phyloP scores from a whole-genome alignment of 1,140 invertebrate species.

The Triops cancriformis region DNA sequence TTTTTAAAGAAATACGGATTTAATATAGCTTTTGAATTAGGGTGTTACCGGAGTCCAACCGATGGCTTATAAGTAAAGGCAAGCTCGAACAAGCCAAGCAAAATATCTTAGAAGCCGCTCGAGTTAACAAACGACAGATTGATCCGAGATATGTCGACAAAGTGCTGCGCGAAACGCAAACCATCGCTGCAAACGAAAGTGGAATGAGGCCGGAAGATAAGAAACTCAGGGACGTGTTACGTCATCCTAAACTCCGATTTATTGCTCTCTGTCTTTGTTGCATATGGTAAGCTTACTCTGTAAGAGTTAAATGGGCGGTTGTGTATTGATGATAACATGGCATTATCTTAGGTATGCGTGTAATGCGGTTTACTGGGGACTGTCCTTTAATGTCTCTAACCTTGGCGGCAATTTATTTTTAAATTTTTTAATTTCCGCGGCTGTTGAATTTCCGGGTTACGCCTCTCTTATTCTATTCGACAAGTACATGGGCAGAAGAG shows the following conservation, averaged over 20 bases:
- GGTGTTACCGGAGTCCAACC: slow-evolving; percentile 40
- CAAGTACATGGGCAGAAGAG: slow-evolving; percentile 24
- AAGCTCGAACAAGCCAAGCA: slow-evolving; percentile 36
- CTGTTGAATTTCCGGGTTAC: neutral
- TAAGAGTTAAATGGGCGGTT: neutral
- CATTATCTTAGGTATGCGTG: neutral
- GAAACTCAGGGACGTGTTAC: neutral
- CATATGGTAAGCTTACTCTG: neutral
- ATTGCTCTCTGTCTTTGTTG: neutral
- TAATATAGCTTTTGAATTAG: neutral
- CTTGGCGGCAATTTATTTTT: neutral
- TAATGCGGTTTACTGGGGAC: neutral
- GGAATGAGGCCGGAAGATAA: neutral
- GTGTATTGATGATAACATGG: neutral
- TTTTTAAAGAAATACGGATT: neutral
- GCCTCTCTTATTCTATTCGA: slow-evolving; percentile 24
- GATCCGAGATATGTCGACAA: neutral
- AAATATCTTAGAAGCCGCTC: slow-evolving; percentile 33
- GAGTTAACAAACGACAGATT: slow-evolving; percentile 30
- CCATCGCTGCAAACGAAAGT: neutral
- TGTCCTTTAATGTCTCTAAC: neutral
- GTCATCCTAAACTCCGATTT: neutral
- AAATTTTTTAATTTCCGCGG: neutral
- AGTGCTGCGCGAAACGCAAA: neutral
- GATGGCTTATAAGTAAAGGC: slow-evolving; percentile 40